Base-by-base conservation (phyloP, 2,888 invertebrate genomes). In the Thymelicus lineola region DNA sequence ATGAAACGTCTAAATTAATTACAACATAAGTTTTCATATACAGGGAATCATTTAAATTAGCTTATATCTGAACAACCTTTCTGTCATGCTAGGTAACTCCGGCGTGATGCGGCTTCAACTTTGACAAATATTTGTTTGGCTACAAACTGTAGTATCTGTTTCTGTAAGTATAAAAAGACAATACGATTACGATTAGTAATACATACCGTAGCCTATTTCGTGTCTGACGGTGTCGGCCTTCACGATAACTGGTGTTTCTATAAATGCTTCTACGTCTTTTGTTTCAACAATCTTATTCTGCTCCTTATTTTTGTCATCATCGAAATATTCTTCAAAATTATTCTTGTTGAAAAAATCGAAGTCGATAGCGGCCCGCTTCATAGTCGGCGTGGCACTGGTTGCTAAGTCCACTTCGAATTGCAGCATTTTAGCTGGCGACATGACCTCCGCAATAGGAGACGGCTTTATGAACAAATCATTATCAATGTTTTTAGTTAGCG, bases 201-300 rank as follows among this genome's bases (percentile, higher is more conserved):
- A 89, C 93, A 88, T 85, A 93, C 93, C 90, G 72, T 88, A 90
- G 70, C 86, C 91, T 76, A 93, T 91, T 85, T 93, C 92, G 75
- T 92, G 92, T 42, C 91, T 86, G 42, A 93, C 86, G 9, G 91
- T 93, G 75, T 86, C 78, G 36, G 86, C 79, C 77, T 91, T 86
- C 65, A 89, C 87, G 66, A 91, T 91, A 70, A 91, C 91, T 28
- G 89, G 83, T 7, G 85, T 88, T 75, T 91, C 89, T 77, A 85
- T 84, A 72, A 78, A 87, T 9, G 75, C 72, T 72, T 79, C 81
- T 36, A 73, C 78, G 60, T 77, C 73, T 69, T 72, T 75, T 12
- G 48, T 6, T 20, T 75, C 73, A 45, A 76, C 73, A 0, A 45
- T 20, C 58, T 76, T 71, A 15, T 69, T 71, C n/a, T 75, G 74